A percentile compares a stretch with the other conserved stretches of the same genome.
These are phyloP conservation scores for Eristalis intricaria DNA, from an alignment of 2,888 invertebrate species.

Conservation along the genomic window DNA sequence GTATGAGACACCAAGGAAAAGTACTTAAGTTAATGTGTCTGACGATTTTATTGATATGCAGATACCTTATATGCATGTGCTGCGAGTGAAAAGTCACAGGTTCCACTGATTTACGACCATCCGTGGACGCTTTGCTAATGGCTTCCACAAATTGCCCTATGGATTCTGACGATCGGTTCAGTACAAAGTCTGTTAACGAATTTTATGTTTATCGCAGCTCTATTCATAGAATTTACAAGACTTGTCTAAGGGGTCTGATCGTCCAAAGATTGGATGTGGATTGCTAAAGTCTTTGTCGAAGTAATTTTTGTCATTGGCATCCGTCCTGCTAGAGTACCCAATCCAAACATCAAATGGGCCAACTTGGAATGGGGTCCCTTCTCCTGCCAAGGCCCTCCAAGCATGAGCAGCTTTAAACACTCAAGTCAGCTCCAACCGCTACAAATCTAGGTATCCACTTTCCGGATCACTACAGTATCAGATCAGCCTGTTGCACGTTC, in stretches of 20 bases:
- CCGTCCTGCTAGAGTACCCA: no score
- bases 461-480: neutral
- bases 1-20: neutral
- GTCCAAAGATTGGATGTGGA: no score
- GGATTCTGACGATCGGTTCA: neutral
- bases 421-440: neutral
- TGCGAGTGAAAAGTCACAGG: neutral
- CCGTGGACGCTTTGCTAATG: neutral
- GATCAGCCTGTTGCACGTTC: neutral
- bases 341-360: no score
- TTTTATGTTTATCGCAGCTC: no score
- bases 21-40: neutral
- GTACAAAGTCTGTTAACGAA: no score
- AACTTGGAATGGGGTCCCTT: no score
- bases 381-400: no score
- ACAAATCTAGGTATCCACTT: neutral
- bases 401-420: neutral
- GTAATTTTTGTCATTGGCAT: no score
- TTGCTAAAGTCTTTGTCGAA: no score
- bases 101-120: neutral
- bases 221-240: no score
- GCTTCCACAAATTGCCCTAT: neutral
- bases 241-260: no score
- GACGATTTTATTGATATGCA: neutral
- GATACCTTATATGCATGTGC: neutral